A percentile compares a stretch with the other conserved stretches of the same genome.
phyloP scores from a whole-genome alignment of 2,888 invertebrate species.

The Podotricha telesiphe region DNA sequence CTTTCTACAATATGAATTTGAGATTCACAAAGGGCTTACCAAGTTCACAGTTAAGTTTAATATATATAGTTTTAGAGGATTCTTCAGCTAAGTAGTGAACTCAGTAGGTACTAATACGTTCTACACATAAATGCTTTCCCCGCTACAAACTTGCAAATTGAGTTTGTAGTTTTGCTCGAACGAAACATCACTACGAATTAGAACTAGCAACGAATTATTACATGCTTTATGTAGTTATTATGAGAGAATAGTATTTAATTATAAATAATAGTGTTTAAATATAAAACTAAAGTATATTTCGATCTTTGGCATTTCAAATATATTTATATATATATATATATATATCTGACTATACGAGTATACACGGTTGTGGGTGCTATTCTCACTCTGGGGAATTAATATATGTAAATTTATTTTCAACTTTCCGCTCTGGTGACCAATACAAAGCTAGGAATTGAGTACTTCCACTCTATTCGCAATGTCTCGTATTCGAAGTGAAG shows the following conservation, averaged over 20 bases:
- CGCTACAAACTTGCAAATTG: constrained; percentile 28
- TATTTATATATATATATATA: too few relatives aligned
- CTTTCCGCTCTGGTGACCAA: too few relatives aligned
- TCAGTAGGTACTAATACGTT: constrained; percentile 6
- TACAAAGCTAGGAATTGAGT: too few relatives aligned
- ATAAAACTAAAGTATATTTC: too few relatives aligned
- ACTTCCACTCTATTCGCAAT: too few relatives aligned
- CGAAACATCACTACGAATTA: constrained; percentile 9
- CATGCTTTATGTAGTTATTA: background rate
- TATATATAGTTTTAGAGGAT: constrained; percentile 5
- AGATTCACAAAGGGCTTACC: background rate
- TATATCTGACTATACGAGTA: too few relatives aligned
- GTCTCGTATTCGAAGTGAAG: too few relatives aligned
- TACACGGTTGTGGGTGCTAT: too few relatives aligned
- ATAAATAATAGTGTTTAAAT: background rate
- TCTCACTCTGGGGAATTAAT: too few relatives aligned
- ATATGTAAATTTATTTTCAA: too few relatives aligned
- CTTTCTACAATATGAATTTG: background rate
- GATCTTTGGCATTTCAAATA: too few relatives aligned
- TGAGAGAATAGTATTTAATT: background rate
- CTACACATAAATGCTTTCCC: constrained; percentile 23
- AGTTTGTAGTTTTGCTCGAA: constrained; percentile 27
- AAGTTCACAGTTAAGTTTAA: background rate
- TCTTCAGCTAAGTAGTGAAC: constrained; percentile 4
- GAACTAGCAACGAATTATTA: constrained; percentile 14